A percentile compares a stretch with the other conserved stretches of the same genome.
phyloP scores from a whole-genome alignment of 2,797 vertebrate species.

The Fratercula arctica region DNA sequence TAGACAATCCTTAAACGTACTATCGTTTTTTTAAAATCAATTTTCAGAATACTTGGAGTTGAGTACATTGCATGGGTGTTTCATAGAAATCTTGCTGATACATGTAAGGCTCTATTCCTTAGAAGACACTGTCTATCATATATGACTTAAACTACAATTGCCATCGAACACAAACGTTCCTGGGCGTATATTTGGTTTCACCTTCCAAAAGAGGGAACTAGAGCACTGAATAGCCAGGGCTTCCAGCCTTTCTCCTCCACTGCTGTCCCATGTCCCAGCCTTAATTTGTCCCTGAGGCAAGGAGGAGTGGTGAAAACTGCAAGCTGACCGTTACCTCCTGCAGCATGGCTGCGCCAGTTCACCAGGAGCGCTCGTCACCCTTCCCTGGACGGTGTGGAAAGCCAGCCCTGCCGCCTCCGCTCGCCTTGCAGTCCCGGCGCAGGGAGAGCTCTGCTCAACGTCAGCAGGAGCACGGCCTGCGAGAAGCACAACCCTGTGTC shows the following conservation, averaged over 20 bases:
- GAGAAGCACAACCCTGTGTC: neutral
- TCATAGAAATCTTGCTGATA: neutral
- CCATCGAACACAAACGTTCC: neutral
- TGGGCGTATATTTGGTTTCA: neutral
- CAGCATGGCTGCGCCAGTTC: neutral
- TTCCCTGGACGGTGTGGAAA: neutral
- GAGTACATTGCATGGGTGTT: neutral
- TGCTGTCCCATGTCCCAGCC: neutral
- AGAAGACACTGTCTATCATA: neutral
- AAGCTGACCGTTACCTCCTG: neutral
- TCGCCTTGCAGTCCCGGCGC: neutral
- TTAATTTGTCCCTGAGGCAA: neutral
- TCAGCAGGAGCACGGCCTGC: neutral
- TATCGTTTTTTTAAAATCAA: neutral
- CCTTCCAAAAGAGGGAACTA: neutral
- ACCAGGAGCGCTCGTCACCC: neutral
- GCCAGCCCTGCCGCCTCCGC: accelerated
- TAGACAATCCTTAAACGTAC: neutral
- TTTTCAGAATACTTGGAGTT: neutral
- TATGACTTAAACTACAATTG: neutral
- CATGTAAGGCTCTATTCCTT: neutral
- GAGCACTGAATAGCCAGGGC: neutral
- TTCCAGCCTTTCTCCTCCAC: neutral
- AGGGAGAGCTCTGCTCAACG: neutral
- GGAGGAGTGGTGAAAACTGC: neutral